Base-by-base conservation (phyloP, 2,797 vertebrate species). In the Eupleurogrammus muticus region DNA sequence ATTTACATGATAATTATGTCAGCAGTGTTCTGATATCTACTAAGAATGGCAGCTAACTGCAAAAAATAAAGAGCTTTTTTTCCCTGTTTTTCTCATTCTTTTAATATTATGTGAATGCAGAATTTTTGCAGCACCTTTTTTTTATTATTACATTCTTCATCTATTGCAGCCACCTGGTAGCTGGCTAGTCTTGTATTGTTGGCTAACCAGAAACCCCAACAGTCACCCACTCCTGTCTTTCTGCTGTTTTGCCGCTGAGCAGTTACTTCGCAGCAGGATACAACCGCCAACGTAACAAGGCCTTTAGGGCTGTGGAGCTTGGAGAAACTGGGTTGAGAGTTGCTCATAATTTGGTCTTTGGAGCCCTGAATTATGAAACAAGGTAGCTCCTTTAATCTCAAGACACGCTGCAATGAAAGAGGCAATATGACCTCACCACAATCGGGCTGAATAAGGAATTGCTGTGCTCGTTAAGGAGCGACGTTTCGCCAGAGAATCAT, bases 271-370 rank as follows among this genome's bases (percentile, higher is more conserved):
- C 57, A 84, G 71, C 58, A 40, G 46, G 35, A 83, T 66, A 49
- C 63, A 74, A 28, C 73, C 40, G 44, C 48, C 63, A 34, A 28
- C 49, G 61, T 66, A 81, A 79, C 69, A 12, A 75, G 59, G 66
- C 79, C 86, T 82, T 65, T 2, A 64, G 82, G 86, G 77, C 79
- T 65, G 76, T 19, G 48, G 51, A 79, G 75, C 75, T 77, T 87
- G 84, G 82, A 72, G 82, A 88, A 84, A 81, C 55, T 76, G 75
- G 86, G 82, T 57, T 82, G 79, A 67, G 73, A 80, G 34, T 83
- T 78, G 78, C 73, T 86, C 87, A 82, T 71, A 80, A 42, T 70
- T 74, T 86, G 80, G 64, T 71, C 76, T 75, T 77, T 67, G 62
- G 68, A 80, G 52, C 46, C 20, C 28, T 75, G 47, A 66, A 77